Evolutionary conservation across 1,140 invertebrate genomes (phyloP), one percentile per base, ranked within the genome.

Genomic region (Luehdorfia chinensis): DNA sequence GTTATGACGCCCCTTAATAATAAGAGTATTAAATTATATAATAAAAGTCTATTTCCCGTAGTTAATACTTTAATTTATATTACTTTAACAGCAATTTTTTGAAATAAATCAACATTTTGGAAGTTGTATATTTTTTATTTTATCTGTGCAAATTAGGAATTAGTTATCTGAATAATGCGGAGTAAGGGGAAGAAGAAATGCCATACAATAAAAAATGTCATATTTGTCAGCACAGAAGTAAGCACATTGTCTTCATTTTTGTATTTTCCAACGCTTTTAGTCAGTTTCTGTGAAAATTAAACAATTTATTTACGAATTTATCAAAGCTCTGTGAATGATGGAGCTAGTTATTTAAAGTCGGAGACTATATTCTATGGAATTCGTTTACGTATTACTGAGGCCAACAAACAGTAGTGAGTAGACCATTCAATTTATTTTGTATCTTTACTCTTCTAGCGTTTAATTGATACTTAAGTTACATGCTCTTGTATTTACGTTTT

Each of bases 311-410:
- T 46, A 34, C 48, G 47, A 37, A 19, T 55, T 44, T 16, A 49
- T 39, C 44, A 36, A 36, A 34, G 37, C 28, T 27, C 25, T 55
- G 39, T 18, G 37, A 50, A 75, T 28, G 34, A 76, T 75, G 73
- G 68, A 68, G 61, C 44, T 60, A 43, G 54, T 57, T 43, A 64
- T 65, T 59, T 75, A 53, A n/a, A 75, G 48, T 51, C 9, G 31
- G 52, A 55, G 55, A 25, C 27, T 47, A 57, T 67, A 57, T 71
- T 80, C 65, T 78, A 83, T 79, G 76, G 70, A 80, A 83, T 69
- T 73, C 56, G 51, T 32, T 60, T 69, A 45, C 63, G 54, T 64
- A 61, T 51, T 44, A 59, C 57, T 55, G 56, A 72, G 64, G 57
- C 49, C 68, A 55, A 66, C 53, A 68, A 68, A 69, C 53, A 63